Percentiles rank a stretch among this genome's conserved stretches.
Conservation (phyloP, 1,140 invertebrate species). For the Temnothorax curvispinosus region DNA sequence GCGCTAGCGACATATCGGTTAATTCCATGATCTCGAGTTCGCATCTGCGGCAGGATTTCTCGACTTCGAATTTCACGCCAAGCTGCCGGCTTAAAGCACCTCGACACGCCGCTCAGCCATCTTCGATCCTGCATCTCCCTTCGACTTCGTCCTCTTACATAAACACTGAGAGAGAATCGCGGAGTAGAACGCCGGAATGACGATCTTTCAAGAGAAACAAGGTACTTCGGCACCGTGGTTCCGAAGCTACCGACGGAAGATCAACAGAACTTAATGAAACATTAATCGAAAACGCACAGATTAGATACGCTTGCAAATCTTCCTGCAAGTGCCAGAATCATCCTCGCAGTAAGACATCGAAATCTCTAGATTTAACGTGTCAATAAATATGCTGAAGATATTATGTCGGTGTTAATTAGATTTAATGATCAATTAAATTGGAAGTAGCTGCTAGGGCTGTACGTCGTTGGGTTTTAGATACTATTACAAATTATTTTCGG, state of each 20-base stretch:
- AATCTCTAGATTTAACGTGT: constrained; percentile 44
- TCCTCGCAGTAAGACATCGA: background rate
- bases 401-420: constrained; percentile 21
- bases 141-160: constrained; percentile 70
- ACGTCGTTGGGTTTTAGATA: background rate
- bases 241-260: constrained; percentile 52
- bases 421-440: background rate
- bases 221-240: constrained; percentile 48
- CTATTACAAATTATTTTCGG: background rate
- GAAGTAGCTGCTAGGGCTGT: background rate
- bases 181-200: constrained; percentile 51
- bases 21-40: constrained; percentile 36
- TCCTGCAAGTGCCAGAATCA: constrained; percentile 24
- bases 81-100: constrained; percentile 70
- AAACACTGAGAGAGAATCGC: constrained; percentile 69
- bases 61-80: constrained; percentile 66
- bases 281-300: constrained; percentile 60
- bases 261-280: constrained; percentile 61
- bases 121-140: constrained; percentile 71
- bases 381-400: constrained; percentile 16
- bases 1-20: constrained; percentile 17
- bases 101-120: constrained; percentile 61
- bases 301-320: constrained; percentile 53
- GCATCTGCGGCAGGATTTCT: constrained; percentile 43
- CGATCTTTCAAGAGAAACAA: constrained; percentile 53